Evolutionary conservation across 2,888 invertebrate species (phyloP), one percentile per base, ranked within the genome.

Genomic region (Eretmocerus hayati): DNA sequence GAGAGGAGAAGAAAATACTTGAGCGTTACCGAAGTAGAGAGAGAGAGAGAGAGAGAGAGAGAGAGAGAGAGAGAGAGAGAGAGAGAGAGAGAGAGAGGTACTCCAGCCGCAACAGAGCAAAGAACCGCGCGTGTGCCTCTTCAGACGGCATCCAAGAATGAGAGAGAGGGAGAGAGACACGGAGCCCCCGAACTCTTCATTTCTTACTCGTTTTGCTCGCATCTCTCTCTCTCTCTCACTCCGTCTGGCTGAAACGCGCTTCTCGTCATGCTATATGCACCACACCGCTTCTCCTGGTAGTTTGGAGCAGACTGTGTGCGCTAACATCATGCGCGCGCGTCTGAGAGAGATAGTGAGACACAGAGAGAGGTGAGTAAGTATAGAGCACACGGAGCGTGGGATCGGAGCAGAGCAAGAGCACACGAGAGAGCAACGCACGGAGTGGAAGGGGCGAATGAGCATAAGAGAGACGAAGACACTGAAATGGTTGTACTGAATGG

Each of bases 1-100:
- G 33, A 40, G 51, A 47, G 47, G 51, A 44, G 51, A 47, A 47
- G 46, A 47, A 51, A 51, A 51, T 51, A 47, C 47, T 51, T 47
- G 51, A 51, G 19, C 33, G 19, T 15, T 22, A 21, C 13, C 11
- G 23, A 5, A 18, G 22, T 21, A 40, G 40, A 11, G 23, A 5
- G 31, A 15, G 40, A 18, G 26, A 13, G 37, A 37, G 37, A 13
- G 13, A 19, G 37, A 37, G 37, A 16, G 18, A 37, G 37, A 16
- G 37, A 37, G 20, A 6, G 18, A 18, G 20, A 16, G 37, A 8
- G 43, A 43, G 46, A 15, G 41, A 16, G 44, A 22, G 41, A 16
- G 23, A 26, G 32, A 31, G 19, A 42, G 33, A n/a, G 26, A 11
- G 20, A 42, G 33, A 37, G 21, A 37, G 21, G 19, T 20, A 13